These are phyloP conservation scores for Sebastes variabilis DNA, from an alignment of 2,797 vertebrate genomes.

Conservation along the genomic window DNA sequence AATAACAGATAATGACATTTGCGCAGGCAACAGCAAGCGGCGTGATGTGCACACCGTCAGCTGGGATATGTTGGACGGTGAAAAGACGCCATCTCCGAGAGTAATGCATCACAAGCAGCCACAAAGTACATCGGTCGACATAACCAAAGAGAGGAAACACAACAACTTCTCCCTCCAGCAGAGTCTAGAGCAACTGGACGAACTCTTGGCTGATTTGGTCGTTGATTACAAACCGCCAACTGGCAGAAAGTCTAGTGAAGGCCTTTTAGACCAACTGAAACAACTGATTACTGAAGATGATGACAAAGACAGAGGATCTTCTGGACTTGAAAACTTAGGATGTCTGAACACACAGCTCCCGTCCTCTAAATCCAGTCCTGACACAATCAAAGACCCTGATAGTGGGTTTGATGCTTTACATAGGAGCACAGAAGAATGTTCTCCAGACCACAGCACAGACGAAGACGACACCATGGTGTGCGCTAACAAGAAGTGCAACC, in stretches of 20 bases:
- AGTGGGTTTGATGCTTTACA: conserved; percentile 83
- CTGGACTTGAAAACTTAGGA: conserved; percentile 70
- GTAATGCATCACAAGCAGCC: conserved; percentile 59
- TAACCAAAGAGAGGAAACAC: conserved; percentile 82
- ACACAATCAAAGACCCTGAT: conserved; percentile 81
- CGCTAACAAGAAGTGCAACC: conserved; percentile 93
- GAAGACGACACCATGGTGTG: conserved; percentile 96
- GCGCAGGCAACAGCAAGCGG: conserved; percentile 78
- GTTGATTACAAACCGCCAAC: conserved; percentile 92
- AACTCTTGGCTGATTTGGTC: conserved; percentile 94
- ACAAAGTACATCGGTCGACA: conserved; percentile 45
- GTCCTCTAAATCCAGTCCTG: conserved; percentile 82
- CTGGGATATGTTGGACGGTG: conserved; percentile 82
- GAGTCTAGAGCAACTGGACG: conserved; percentile 94
- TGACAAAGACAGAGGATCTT: conserved; percentile 66
- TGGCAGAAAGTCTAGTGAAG: conserved; percentile 78
- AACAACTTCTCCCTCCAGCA: conserved; percentile 89
- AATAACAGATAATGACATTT: conserved; percentile 96
- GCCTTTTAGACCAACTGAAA: conserved; percentile 89
- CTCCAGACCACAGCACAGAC: conserved; percentile 90
- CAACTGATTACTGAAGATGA: conserved; percentile 85
- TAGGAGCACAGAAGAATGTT: conserved; percentile 86
- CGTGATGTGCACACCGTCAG: conserved; percentile 81
- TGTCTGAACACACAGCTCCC: conserved; percentile 84
- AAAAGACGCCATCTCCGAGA: conserved; percentile 60